Evolutionary conservation across 2,113 vertebrate species (phyloP).

Genomic region (Glaucomys volans): DNA sequence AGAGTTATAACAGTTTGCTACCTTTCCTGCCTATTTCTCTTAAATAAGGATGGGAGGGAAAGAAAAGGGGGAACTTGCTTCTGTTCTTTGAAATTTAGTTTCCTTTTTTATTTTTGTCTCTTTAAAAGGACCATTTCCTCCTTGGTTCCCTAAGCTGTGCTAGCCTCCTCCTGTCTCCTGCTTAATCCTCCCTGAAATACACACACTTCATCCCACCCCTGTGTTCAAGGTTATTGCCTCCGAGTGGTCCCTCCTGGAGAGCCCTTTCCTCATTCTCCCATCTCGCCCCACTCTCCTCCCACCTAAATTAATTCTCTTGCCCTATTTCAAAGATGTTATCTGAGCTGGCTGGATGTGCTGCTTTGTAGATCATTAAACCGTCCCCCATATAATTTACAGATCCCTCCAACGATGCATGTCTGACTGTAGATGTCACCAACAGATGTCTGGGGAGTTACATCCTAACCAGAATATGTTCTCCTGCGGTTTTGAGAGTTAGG

Average conservation of each 20-base stretch:
- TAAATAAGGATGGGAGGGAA: neutral
- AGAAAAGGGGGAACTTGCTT: neutral
- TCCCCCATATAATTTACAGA: slow-evolving; percentile 68
- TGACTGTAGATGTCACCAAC: slow-evolving; percentile 72
- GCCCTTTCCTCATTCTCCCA: neutral
- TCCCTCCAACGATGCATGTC: slow-evolving; percentile 64
- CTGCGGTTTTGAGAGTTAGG: slow-evolving; percentile 61
- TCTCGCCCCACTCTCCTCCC: neutral
- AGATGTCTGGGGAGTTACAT: slow-evolving; percentile 75
- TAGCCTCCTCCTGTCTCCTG: neutral
- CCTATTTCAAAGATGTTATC: slow-evolving; percentile 54
- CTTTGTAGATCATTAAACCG: slow-evolving; percentile 72
- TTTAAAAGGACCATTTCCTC: slow-evolving; percentile 37
- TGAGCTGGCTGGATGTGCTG: slow-evolving; percentile 53
- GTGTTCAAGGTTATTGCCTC: neutral
- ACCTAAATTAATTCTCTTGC: slow-evolving; percentile 58
- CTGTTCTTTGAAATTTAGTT: slow-evolving; percentile 19
- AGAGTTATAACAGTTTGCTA: neutral
- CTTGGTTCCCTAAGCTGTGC: neutral
- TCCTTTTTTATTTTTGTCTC: slow-evolving; percentile 39
- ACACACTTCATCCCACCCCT: neutral
- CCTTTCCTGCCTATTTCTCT: neutral
- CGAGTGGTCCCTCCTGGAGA: neutral
- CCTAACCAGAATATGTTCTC: slow-evolving; percentile 60
- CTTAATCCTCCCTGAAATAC: slow-evolving; percentile 5